phyloP scores from a whole-genome alignment of 2,888 invertebrate genomes.

The Lathronympha strigana region DNA sequence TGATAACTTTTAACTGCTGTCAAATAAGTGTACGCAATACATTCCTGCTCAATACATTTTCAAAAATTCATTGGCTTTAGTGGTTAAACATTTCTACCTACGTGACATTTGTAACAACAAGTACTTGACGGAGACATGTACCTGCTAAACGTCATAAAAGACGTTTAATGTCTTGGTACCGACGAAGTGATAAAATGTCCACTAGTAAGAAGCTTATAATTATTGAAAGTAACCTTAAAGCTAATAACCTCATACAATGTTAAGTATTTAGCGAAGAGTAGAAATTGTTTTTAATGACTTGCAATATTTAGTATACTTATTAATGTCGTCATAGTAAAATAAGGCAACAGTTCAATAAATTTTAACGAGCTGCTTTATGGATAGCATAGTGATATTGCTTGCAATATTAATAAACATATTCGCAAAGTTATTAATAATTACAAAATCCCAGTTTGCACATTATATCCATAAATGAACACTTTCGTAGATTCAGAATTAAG shows the following conservation, averaged over 20 bases:
- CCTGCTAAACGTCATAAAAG: constrained; percentile 31
- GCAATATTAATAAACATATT: neutral
- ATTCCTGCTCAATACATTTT: no score
- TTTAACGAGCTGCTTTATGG: constrained; percentile 3
- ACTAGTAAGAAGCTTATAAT: constrained; percentile 19
- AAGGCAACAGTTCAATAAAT: constrained; percentile 13
- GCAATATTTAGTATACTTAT: constrained; percentile 19
- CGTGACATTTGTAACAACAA: neutral
- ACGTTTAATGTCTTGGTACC: neutral
- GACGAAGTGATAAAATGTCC: constrained; percentile 30
- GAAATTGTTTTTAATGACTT: constrained; percentile 28
- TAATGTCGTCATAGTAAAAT: constrained; percentile 11
- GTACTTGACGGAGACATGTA: constrained; percentile 15
- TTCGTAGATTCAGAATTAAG: no score
- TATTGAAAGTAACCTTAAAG: constrained; percentile 31
- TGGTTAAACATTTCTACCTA: neutral
- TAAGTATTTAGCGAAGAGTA: constrained; percentile 10
- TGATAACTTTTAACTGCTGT: no score
- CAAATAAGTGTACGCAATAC: no score
- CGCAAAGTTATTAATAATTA: neutral
- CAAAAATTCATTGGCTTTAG: no score
- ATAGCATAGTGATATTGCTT: neutral
- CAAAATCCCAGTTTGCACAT: neutral
- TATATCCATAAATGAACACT: no score
- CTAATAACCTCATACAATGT: constrained; percentile 23